These are phyloP conservation scores for Sarcophilus harrisii DNA, from an alignment of 2,797 vertebrate genomes.

Conservation along the genomic window DNA sequence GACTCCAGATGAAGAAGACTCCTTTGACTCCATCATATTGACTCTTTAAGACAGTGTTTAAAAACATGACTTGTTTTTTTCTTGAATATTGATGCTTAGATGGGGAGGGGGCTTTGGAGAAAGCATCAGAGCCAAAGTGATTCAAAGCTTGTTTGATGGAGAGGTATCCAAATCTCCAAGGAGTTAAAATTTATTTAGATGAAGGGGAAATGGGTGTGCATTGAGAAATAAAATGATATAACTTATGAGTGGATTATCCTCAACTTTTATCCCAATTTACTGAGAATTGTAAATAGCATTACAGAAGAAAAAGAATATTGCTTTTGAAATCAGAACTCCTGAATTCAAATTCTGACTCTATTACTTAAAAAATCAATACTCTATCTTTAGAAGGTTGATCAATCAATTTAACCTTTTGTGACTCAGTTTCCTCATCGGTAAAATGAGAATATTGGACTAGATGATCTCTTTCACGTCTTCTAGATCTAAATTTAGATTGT, in stretches of 20 bases:
- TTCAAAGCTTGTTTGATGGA: too few species aligned
- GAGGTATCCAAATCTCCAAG: background rate
- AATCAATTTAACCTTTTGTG: background rate
- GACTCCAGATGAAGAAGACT: too few species aligned
- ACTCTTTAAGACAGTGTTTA: background rate
- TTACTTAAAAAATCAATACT: background rate
- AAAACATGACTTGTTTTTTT: background rate
- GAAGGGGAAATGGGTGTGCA: background rate
- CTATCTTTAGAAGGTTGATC: too few species aligned
- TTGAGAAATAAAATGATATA: too few species aligned
- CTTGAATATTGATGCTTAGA: background rate
- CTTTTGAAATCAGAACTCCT: background rate
- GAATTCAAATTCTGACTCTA: background rate
- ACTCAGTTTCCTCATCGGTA: background rate
- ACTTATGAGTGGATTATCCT: background rate
- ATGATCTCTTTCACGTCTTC: background rate
- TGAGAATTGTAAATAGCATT: background rate
- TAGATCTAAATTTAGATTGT: background rate
- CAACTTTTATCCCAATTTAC: background rate
- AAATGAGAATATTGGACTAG: background rate
- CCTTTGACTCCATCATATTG: too few species aligned
- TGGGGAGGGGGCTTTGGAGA: background rate
- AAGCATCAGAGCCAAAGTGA: background rate
- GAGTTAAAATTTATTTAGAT: background rate
- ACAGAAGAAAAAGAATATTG: background rate